Evolutionary conservation across 2,113 vertebrate genomes (phyloP).

Genomic region (Dendrocopos noguchii): DNA sequence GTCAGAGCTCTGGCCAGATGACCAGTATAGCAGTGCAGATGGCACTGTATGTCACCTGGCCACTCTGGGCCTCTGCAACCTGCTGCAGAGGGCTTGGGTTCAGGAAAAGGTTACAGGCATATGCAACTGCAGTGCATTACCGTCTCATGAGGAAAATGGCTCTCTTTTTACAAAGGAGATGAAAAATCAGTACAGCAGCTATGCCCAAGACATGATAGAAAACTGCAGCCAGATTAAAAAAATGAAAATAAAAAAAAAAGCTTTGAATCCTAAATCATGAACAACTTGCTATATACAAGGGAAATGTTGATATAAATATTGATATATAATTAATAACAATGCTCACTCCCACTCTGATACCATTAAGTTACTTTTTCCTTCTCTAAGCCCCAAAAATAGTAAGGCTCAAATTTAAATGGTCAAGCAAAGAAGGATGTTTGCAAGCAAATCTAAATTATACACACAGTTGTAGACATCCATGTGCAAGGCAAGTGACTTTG

Average conservation of each 20-base stretch:
- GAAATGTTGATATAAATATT: background rate
- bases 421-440: background rate
- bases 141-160: slow-evolving; percentile 5
- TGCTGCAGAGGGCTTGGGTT: slow-evolving; percentile 77
- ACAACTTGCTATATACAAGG: background rate
- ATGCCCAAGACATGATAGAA: background rate
- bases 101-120: slow-evolving; percentile 78
- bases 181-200: slow-evolving; percentile 20
- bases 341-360: background rate
- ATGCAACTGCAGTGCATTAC: slow-evolving; percentile 44
- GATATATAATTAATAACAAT: background rate
- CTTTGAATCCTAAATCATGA: background rate
- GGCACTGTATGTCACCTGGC: slow-evolving; percentile 79
- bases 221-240: background rate
- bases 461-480: background rate
- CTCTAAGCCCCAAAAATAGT: background rate
- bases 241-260: too few relatives aligned
- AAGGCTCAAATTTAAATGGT: background rate
- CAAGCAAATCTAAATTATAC: background rate
- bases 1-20: slow-evolving; percentile 83
- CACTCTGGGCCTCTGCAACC: slow-evolving; percentile 75
- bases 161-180: background rate
- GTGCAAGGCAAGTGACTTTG: background rate
- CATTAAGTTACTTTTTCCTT: background rate
- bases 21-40: slow-evolving; percentile 81